phyloP scores from a whole-genome alignment of 92 coral and sea anemone species.

The Scolanthus callimorphus region DNA sequence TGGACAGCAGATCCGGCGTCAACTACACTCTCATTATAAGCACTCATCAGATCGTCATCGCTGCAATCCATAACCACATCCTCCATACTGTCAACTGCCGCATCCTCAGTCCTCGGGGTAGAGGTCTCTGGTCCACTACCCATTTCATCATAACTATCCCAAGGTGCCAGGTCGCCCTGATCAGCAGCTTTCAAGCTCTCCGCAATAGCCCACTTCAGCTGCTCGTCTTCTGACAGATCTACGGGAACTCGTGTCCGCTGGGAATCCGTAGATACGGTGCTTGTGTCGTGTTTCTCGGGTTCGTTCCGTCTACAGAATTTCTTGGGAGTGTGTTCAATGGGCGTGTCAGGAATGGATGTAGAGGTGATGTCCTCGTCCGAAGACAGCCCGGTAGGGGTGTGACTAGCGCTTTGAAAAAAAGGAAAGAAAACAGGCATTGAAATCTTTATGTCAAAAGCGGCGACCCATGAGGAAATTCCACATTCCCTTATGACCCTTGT shows the following conservation, averaged over 20 bases:
- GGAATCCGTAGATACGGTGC: no score
- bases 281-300: no score
- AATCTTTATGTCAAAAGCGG: no score
- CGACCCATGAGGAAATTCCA: no score
- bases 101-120: not conserved
- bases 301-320: conserved; percentile 8
- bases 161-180: not conserved
- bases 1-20: no score
- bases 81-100: not conserved
- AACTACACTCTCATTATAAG: no score
- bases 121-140: no score
- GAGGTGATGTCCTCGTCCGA: not conserved
- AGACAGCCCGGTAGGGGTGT: not conserved
- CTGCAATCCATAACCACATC: conserved; percentile 31
- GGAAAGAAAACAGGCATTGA: no score
- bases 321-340: not conserved
- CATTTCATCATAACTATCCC: not conserved
- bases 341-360: not conserved
- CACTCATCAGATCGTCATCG: conserved; percentile 23
- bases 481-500: no score
- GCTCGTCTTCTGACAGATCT: no score
- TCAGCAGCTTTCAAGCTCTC: conserved; percentile 41
- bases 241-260: no score
- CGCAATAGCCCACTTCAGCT: conserved; percentile 48
- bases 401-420: no score